These are phyloP conservation scores for Drosophila pegasa DNA, from an alignment of 2,888 invertebrate species.

Conservation along the genomic window DNA sequence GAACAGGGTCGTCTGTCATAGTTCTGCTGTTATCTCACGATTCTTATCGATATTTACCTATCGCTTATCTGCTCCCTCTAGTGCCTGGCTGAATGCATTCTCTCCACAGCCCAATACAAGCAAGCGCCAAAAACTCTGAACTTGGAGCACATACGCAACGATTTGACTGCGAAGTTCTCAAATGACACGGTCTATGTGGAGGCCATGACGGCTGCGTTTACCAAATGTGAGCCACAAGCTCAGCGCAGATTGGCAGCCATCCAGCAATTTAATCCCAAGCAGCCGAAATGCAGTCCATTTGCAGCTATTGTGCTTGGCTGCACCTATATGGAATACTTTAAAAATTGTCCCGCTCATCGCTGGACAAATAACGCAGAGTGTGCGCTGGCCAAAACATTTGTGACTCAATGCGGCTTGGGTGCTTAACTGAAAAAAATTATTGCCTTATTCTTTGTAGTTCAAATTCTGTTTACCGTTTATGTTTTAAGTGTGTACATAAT, in stretches of 20 bases:
- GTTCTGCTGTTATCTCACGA: accelerated
- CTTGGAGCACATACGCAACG: constrained; percentile 62
- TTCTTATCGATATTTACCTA: neutral
- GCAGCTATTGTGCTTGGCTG: constrained; percentile 83
- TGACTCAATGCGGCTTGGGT: constrained; percentile 79
- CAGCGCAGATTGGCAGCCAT: constrained; percentile 68
- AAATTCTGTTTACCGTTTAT: constrained; percentile 15
- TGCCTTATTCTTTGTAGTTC: constrained; percentile 9
- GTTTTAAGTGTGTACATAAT: constrained; percentile 57
- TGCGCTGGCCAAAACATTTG: constrained; percentile 79
- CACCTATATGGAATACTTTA: constrained; percentile 84
- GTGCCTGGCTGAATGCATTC: constrained; percentile 84
- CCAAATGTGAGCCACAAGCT: constrained; percentile 77
- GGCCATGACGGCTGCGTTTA: constrained; percentile 75
- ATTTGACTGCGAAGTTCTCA: constrained; percentile 73
- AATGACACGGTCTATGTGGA: constrained; percentile 78
- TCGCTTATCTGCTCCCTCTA: constrained; percentile 26
- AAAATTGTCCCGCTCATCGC: constrained; percentile 82
- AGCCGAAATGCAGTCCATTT: constrained; percentile 80
- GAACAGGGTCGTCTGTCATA: neutral
- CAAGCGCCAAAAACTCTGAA: constrained; percentile 64
- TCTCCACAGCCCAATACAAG: constrained; percentile 78
- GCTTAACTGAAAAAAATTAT: constrained; percentile 47
- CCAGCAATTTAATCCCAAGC: constrained; percentile 53
- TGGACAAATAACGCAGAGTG: constrained; percentile 81